Percentiles rank a stretch among this genome's conserved stretches.
phyloP scores from a whole-genome alignment of 2,888 invertebrate species.

The Harpalus rufipes region DNA sequence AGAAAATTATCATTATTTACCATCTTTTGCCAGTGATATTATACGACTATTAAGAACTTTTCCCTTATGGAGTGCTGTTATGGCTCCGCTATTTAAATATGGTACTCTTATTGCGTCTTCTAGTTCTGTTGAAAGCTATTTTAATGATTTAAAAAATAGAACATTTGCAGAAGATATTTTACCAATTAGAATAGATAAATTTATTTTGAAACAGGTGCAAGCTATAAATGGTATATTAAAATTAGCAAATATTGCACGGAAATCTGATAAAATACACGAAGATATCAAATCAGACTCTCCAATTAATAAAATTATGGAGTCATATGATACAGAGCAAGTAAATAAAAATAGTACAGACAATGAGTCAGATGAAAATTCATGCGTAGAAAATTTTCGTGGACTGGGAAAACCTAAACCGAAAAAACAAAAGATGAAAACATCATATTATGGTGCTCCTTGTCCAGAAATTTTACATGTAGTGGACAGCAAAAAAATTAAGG shows the following conservation, averaged over 20 bases:
- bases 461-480: background rate
- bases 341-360: too few relatives aligned
- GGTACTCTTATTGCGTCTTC: background rate
- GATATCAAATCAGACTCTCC: too few relatives aligned
- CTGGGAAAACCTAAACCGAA: background rate
- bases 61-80: conserved; percentile 7
- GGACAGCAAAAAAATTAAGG: background rate
- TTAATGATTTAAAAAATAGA: conserved; percentile 22
- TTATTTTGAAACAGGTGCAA: background rate
- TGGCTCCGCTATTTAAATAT: background rate
- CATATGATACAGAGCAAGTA: too few relatives aligned
- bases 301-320: too few relatives aligned
- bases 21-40: background rate
- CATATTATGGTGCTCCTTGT: background rate
- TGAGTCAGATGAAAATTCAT: too few relatives aligned
- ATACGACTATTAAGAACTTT: background rate
- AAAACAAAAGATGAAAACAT: background rate
- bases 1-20: conserved; percentile 19
- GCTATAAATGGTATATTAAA: background rate
- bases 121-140: conserved; percentile 3
- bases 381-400: too few relatives aligned
- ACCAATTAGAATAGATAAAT: conserved; percentile 3
- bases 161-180: background rate
- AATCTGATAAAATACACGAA: too few relatives aligned
- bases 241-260: background rate